Conservation (phyloP, 2,888 invertebrate species). For the Lacanobia wlatinum region DNA sequence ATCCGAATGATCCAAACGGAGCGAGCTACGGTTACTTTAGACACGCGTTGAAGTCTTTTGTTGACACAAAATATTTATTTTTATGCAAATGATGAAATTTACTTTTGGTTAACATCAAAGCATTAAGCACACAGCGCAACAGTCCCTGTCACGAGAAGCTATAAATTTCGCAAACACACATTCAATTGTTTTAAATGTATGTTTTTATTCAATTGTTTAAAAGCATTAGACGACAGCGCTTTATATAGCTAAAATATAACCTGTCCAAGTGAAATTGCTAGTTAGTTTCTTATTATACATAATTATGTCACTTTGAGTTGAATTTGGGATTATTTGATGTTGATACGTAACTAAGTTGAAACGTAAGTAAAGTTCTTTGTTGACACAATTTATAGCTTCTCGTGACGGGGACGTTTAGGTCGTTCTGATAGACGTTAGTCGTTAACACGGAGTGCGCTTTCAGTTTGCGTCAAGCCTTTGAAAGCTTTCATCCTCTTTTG, state of each 20-base stretch:
- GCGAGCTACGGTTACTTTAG: background rate
- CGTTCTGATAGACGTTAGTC: background rate
- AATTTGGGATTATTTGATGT: too few relatives aligned
- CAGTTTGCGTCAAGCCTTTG: background rate
- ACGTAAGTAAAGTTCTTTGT: too few relatives aligned
- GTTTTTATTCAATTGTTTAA: too few relatives aligned
- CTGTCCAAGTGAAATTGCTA: too few relatives aligned
- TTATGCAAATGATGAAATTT: background rate
- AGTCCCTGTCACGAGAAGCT: too few relatives aligned
- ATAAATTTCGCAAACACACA: too few relatives aligned
- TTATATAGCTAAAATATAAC: too few relatives aligned
- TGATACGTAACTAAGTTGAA: too few relatives aligned
- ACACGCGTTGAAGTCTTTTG: conserved; percentile 24
- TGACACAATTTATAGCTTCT: background rate
- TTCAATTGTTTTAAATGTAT: too few relatives aligned
- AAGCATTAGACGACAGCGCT: too few relatives aligned
- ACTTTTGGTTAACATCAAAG: background rate
- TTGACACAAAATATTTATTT: background rate
- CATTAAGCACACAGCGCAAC: background rate
- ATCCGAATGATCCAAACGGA: background rate
- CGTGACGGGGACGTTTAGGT: background rate
- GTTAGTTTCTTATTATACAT: too few relatives aligned
- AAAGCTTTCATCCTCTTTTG: background rate
- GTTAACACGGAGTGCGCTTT: background rate
- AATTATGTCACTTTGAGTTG: too few relatives aligned